Percentiles rank a stretch among this genome's conserved stretches.
These are phyloP conservation scores for Halichondria panicea DNA, from an alignment of 37 sponge, comb jelly and placozoan species.

Conservation along the genomic window DNA sequence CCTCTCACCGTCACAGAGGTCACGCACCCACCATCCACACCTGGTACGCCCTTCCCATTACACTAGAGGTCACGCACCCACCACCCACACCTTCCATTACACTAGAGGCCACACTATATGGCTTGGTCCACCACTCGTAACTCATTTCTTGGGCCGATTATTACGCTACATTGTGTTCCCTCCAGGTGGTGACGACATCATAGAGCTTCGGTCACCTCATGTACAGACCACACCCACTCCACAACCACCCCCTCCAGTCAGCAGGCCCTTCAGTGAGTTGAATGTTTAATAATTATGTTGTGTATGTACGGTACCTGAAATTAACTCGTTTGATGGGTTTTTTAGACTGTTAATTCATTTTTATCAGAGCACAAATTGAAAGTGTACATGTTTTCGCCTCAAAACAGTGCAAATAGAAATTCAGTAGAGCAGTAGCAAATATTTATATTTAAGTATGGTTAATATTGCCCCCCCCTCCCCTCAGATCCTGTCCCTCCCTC, in stretches of 20 bases:
- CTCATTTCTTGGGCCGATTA: background rate
- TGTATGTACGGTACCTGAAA: background rate
- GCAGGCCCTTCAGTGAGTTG: background rate
- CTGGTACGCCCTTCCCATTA: no score
- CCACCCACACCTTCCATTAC: background rate
- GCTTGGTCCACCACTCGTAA: background rate
- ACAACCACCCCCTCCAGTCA: background rate
- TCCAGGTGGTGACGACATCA: background rate
- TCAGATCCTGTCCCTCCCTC: background rate
- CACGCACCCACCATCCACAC: background rate
- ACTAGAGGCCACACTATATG: background rate
- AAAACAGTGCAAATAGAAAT: no score
- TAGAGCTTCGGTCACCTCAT: background rate
- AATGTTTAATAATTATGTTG: background rate
- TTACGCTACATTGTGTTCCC: background rate
- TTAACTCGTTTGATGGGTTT: no score
- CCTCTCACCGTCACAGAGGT: slow-evolving; percentile 56
- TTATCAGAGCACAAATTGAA: no score
- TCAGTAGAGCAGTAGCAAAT: no score
- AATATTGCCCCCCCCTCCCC: slow-evolving; percentile 17
- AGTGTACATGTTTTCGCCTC: no score
- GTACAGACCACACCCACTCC: slow-evolving; percentile 10
- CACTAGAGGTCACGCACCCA: background rate
- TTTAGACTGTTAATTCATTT: no score
- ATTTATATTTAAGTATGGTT: no score